Percentiles rank a stretch among this genome's conserved stretches.
Evolutionary conservation across 2,888 invertebrate genomes (phyloP).

Genomic region (Pristionchus arcanus): DNA sequence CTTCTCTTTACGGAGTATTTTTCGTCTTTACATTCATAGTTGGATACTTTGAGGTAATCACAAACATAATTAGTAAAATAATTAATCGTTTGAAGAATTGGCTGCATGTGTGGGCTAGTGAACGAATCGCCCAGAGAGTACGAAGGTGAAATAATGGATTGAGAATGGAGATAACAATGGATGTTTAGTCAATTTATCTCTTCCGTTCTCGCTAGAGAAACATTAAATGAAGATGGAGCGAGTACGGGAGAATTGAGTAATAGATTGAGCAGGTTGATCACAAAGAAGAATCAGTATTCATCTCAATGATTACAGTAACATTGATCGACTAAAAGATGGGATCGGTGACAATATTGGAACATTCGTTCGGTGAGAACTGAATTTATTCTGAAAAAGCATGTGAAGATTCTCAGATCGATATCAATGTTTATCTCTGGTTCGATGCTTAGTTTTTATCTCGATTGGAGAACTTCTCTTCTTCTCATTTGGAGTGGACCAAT

Average conservation of each 20-base stretch:
- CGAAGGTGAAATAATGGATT: neutral
- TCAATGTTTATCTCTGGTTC: constrained; percentile 33
- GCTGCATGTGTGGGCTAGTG: constrained; percentile 42
- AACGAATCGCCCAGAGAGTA: constrained; percentile 30
- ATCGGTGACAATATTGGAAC: constrained; percentile 47
- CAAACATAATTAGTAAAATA: neutral
- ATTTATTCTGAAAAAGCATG: neutral
- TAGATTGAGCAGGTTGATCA: constrained; percentile 38
- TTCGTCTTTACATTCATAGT: neutral
- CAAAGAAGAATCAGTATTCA: neutral
- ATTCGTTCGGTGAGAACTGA: neutral
- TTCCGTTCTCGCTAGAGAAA: constrained; percentile 10
- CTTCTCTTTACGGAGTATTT: constrained; percentile 30
- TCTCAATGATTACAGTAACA: constrained; percentile 13
- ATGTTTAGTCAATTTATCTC: constrained; percentile 3
- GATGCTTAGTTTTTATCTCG: constrained; percentile 3
- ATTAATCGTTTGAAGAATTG: neutral
- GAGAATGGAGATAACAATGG: neutral
- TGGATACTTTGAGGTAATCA: constrained; percentile 13
- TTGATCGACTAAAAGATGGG: constrained; percentile 37
- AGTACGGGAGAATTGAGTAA: constrained; percentile 46
- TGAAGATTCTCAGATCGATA: neutral
- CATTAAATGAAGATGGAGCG: neutral
- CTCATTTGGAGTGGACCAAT: constrained; percentile 42
- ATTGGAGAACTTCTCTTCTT: constrained; percentile 32